A percentile compares a stretch with the other conserved stretches of the same genome.
Evolutionary conservation across 2,113 vertebrate species (phyloP).

Genomic region (Glaucomys volans): DNA sequence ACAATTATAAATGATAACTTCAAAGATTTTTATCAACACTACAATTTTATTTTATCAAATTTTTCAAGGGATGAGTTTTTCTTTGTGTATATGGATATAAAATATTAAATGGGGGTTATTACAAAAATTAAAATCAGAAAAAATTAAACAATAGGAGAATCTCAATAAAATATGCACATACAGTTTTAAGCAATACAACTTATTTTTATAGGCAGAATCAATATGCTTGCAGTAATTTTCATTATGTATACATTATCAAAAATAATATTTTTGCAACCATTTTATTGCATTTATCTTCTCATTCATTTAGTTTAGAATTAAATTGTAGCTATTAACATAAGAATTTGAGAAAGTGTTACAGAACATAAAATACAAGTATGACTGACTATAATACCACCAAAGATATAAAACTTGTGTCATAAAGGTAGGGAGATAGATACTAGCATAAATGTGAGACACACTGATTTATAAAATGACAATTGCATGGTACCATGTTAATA

Average conservation of each 20-base stretch:
- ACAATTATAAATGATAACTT: not conserved
- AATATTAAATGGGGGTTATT: not conserved
- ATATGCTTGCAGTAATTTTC: slow-evolving; percentile 1
- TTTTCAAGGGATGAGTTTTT: slow-evolving; percentile 2
- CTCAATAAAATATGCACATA: slow-evolving; percentile 16
- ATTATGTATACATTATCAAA: slow-evolving; percentile 22
- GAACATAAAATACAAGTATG: not conserved
- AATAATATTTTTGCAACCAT: slow-evolving; percentile 24
- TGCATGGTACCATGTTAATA: not conserved
- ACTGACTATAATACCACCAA: not conserved
- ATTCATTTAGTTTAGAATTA: not conserved
- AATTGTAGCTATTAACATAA: not conserved
- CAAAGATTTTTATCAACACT: slow-evolving; percentile 34
- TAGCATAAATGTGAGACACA: not conserved
- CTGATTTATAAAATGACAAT: not conserved
- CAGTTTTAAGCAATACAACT: not conserved
- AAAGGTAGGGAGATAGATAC: not conserved
- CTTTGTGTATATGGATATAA: not conserved
- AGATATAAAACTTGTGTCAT: not conserved
- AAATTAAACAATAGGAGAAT: not conserved
- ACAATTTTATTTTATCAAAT: slow-evolving; percentile 55
- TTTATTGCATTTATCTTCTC: slow-evolving; percentile 1
- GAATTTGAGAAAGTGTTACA: not conserved
- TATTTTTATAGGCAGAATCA: not conserved
- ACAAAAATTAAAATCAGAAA: slow-evolving; percentile 11